Base-by-base conservation (phyloP, 1,140 invertebrate genomes). In the Mya arenaria region DNA sequence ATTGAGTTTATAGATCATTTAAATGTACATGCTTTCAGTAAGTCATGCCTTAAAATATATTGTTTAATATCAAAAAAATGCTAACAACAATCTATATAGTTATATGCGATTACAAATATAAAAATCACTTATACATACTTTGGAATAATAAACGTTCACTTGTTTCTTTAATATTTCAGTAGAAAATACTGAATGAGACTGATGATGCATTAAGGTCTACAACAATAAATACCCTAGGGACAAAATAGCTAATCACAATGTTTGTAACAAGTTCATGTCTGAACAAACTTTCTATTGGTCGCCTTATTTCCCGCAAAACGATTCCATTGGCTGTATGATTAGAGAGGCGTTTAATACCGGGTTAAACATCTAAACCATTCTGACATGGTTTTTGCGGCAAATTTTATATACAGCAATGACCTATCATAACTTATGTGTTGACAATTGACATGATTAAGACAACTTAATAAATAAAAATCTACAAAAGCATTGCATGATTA, bases 151-250 rank as follows among this genome's bases (percentile, higher is more conserved):
- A 56, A 23, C n/a, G 28, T 4, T 56, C 28, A 28, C 55, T 66
- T 34, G 41, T 39, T 66, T 39, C 23, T 30, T 39, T 66, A 39
- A 25, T 39, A 19, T 25, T 3, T 66, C 34, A 48, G 44, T 5
- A 48, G 25, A 15, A 6, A 23, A 5, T 44, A 41, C 30, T 77
- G 73, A 77, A 77, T 65, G 58, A 55, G n/a, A 66, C 30, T 37
- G 41, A 63, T 60, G 39, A 66, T 55, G 74, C 74, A 78, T 66
- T 63, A 78, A 78, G 36, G 41, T 78, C 65, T 66, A 78, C 74
- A 78, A 78, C 41, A 25, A 78, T 78, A 78, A 78, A 78, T 78
- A 78, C 60, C 56, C 15, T 13, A n/a, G 17, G 6, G 4, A 48
- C 5, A 60, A 78, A 30, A 4, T 8, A 30, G 2, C 74, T 63